Conservation (phyloP, 37 sponge, comb jelly and placozoan species). For the Geodia barretti region DNA sequence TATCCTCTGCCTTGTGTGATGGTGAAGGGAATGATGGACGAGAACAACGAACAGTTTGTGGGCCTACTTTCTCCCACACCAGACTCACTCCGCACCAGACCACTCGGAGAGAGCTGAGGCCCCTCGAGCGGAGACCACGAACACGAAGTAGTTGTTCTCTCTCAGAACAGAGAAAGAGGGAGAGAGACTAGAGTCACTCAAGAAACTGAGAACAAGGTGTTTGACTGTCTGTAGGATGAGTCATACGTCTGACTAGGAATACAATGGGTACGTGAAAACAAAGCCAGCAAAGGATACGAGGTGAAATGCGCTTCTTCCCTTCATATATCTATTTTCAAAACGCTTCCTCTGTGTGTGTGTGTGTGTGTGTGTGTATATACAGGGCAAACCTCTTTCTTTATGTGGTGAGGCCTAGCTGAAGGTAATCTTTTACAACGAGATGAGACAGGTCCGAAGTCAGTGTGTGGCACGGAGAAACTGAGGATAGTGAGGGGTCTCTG, state of each 20-base stretch:
- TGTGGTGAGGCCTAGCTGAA: constrained; percentile 74
- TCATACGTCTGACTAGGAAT: constrained; percentile 93
- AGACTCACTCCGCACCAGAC: constrained; percentile 84
- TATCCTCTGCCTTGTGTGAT: neutral
- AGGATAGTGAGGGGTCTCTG: neutral
- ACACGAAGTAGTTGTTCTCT: no score
- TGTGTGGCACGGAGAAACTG: neutral
- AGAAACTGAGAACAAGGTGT: no score
- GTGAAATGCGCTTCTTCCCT: no score
- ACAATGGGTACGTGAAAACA: constrained; percentile 99
- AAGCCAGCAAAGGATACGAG: constrained; percentile 96
- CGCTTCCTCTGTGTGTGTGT: constrained; percentile 10
- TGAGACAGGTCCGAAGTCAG: constrained; percentile 87
- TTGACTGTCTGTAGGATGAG: constrained; percentile 59
- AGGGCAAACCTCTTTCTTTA: constrained; percentile 89
- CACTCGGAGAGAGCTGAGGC: constrained; percentile 69
- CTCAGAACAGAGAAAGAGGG: no score
- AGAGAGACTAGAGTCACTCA: no score
- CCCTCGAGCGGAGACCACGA: no score
- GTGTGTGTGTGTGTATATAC: constrained; percentile 13
- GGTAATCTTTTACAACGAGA: constrained; percentile 97
- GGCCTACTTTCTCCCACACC: constrained; percentile 92
- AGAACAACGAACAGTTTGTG: constrained; percentile 97
- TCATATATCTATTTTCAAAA: no score
- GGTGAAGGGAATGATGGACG: constrained; percentile 97